Conservation (phyloP, 2,888 invertebrate species). For the Neoscelio sp. region DNA sequence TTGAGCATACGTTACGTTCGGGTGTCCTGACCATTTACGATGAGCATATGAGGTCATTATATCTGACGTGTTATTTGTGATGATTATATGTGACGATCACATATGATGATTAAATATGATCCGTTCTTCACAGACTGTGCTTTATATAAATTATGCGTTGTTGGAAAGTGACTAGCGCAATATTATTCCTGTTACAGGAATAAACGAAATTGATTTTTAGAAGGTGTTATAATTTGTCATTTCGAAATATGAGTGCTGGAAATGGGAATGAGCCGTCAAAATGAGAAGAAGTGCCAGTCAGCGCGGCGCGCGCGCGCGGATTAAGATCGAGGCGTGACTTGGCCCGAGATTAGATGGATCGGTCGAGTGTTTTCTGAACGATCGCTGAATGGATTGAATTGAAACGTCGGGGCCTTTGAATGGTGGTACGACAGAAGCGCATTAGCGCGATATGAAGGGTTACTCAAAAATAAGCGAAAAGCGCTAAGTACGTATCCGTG, state of each 20-base stretch:
- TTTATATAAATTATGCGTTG: too few species aligned
- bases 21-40: too few species aligned
- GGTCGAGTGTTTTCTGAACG: conserved; percentile 74
- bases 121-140: too few species aligned
- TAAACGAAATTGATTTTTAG: conserved; percentile 33
- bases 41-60: too few species aligned
- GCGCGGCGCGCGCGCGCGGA: conserved; percentile 56
- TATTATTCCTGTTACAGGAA: too few species aligned
- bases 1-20: too few species aligned
- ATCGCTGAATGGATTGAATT: conserved; percentile 79
- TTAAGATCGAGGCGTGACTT: conserved; percentile 72
- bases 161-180: too few species aligned
- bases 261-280: conserved; percentile 4
- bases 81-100: too few species aligned
- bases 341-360: conserved; percentile 77
- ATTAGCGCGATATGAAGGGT: conserved; percentile 79
- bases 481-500: conserved; percentile 49
- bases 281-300: conserved; percentile 71
- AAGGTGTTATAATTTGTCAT: conserved; percentile 44
- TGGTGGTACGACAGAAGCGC: conserved; percentile 78
- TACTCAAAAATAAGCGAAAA: conserved; percentile 75
- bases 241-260: conserved; percentile 25
- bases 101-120: too few species aligned
- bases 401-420: conserved; percentile 78
- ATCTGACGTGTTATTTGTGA: too few species aligned